Base-by-base conservation (phyloP, 2,888 invertebrate genomes). In the Drosophila setosimentum region DNA sequence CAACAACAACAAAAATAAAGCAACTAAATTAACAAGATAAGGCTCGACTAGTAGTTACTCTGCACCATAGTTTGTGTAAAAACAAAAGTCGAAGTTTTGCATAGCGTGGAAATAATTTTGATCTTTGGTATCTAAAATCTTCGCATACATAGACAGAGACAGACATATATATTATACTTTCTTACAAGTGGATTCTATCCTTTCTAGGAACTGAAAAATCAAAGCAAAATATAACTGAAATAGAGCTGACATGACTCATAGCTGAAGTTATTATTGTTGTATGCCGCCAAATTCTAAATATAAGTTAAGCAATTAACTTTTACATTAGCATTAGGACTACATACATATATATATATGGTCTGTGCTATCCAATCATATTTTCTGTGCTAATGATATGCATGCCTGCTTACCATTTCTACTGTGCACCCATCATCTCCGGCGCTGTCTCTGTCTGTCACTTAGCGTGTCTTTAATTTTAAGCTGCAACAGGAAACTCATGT, bases 401-500 rank as follows among this genome's bases (percentile, higher is more conserved):
- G 42, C 37, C 51, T 57, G 55, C 57, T 67, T 48, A 68, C 61
- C 69, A 65, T 69, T 58, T 54, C 37, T 21, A 18, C 24, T 30
- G 30, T 27, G 37, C 8, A 53, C 53, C n/a, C 2, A 70, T 53
- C 57, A 48, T 49, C 64, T 45, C 45, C 21, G 33, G 35, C 27
- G 30, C 59, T 35, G 21, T 42, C 48, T 50, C 49, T 32, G 57
- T 55, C 50, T 61, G 49, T 48, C 48, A 40, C 51, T 35, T 51
- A 50, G 65, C 18, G 50, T 58, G 29, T 32, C 60, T 55, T 64
- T 53, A 54, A 71, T 64, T 64, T 70, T 51, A 21, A 50, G 60
- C 69, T 48, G 50, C 64, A 69, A 64, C 82, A 76, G 82, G 81
- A 82, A 82, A 80, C 76, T 62, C 76, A 53, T 68, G 73, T 76